A percentile compares a stretch with the other conserved stretches of the same genome.
Conservation (phyloP, 2,888 invertebrate genomes). For the Omphaloscelis lunosa region DNA sequence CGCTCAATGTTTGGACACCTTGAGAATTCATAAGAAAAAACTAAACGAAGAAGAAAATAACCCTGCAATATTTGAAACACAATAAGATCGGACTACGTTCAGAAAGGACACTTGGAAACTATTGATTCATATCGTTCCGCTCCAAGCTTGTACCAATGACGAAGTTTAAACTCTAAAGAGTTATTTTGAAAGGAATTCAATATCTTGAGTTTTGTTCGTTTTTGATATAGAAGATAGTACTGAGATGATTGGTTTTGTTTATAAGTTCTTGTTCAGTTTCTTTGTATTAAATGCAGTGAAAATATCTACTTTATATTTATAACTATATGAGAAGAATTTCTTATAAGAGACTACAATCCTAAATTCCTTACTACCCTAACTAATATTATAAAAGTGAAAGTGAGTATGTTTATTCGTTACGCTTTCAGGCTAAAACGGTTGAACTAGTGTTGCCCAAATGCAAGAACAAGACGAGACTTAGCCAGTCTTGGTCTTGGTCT, state of each 20-base stretch:
- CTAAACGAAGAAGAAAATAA: background rate
- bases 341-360: too few relatives aligned
- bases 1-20: too few relatives aligned
- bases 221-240: conserved; percentile 21
- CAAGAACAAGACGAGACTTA: too few relatives aligned
- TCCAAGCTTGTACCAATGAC: conserved; percentile 47
- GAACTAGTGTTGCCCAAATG: too few relatives aligned
- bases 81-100: conserved; percentile 7
- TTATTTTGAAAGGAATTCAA: conserved; percentile 60
- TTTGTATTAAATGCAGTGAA: background rate
- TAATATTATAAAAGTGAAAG: too few relatives aligned
- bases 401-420: too few relatives aligned
- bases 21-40: background rate
- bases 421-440: too few relatives aligned
- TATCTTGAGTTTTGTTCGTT: conserved; percentile 46
- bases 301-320: background rate
- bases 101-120: conserved; percentile 45
- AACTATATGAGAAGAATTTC: background rate
- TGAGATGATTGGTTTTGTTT: conserved; percentile 52
- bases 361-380: too few relatives aligned
- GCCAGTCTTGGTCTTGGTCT: too few relatives aligned
- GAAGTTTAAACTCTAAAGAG: conserved; percentile 55
- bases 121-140: conserved; percentile 55
- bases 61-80: conserved; percentile 20
- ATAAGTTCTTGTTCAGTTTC: conserved; percentile 25